phyloP scores from a whole-genome alignment of 2,113 vertebrate species.

The Clarias gariepinus region DNA sequence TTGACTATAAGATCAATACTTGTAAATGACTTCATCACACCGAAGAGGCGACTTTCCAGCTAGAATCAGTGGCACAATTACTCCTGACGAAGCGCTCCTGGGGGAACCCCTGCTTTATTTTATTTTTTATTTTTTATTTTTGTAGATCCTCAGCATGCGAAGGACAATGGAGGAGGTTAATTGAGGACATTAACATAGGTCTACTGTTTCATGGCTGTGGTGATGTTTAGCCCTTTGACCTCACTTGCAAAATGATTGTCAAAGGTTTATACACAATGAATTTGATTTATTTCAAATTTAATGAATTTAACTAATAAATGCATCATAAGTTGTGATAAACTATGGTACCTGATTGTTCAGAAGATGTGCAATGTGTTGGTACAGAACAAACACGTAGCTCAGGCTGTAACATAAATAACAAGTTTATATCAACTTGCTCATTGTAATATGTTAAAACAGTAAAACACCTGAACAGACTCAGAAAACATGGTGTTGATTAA shows the following conservation, averaged over 20 bases:
- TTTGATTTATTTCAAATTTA: not conserved
- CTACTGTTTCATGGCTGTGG: not conserved
- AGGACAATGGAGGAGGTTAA: constrained; percentile 5
- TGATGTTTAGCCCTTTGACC: not conserved
- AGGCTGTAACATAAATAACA: not conserved
- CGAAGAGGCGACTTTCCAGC: constrained; percentile 67
- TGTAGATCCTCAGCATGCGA: constrained; percentile 39
- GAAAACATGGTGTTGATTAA: too few species aligned
- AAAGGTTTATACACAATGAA: not conserved
- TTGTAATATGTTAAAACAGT: not conserved
- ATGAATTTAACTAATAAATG: not conserved
- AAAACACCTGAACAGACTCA: too few species aligned
- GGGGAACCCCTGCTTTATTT: constrained; percentile 55
- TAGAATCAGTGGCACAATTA: constrained; percentile 65
- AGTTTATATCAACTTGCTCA: not conserved
- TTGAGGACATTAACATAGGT: not conserved
- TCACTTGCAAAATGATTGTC: not conserved
- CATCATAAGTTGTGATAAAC: not conserved
- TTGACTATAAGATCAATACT: constrained; percentile 77
- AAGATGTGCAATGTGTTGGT: too few species aligned
- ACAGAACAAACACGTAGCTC: not conserved
- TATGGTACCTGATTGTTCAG: not conserved
- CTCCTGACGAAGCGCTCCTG: constrained; percentile 56
- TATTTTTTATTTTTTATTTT: constrained; percentile 1
- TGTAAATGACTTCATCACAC: constrained; percentile 75